These are phyloP conservation scores for Otolemur garnettii DNA, from an alignment of 2,113 vertebrate genomes.

Conservation along the genomic window DNA sequence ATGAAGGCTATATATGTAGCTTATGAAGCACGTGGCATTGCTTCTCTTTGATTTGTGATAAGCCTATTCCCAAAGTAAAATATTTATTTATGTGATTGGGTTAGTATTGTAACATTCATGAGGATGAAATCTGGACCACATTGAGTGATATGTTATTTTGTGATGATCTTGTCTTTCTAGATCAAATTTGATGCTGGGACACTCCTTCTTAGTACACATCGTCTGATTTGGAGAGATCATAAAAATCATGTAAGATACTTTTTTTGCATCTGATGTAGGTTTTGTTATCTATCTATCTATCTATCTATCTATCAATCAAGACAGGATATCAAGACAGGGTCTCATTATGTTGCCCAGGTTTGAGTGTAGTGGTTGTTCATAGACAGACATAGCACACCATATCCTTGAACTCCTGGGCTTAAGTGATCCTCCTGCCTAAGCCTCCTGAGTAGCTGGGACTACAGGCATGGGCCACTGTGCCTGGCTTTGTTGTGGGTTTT, in stretches of 20 bases:
- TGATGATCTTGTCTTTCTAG: slow-evolving; percentile 85
- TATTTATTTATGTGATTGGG: slow-evolving; percentile 19
- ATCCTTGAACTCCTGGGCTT: neutral
- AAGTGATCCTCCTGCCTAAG: no score
- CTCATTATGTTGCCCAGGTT: neutral
- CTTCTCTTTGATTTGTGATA: slow-evolving; percentile 56
- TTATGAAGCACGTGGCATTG: neutral
- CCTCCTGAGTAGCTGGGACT: neutral
- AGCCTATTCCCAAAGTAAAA: slow-evolving; percentile 23
- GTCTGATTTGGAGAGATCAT: slow-evolving; percentile 96
- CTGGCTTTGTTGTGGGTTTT: neutral
- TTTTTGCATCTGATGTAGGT: neutral
- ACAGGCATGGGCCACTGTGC: neutral
- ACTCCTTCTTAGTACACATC: slow-evolving; percentile 95
- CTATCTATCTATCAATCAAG: neutral
- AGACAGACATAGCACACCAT: no score
- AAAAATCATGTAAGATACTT: slow-evolving; percentile 94
- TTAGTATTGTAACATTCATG: neutral
- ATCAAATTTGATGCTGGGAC: slow-evolving; percentile 93
- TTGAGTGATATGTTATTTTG: neutral
- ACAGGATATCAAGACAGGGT: neutral
- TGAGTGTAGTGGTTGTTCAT: no score
- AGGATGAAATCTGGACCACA: slow-evolving; percentile 5
- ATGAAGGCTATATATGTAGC: neutral
- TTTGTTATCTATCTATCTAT: neutral